Conservation (phyloP, 2,888 invertebrate genomes). For the Drosophila siamana region DNA sequence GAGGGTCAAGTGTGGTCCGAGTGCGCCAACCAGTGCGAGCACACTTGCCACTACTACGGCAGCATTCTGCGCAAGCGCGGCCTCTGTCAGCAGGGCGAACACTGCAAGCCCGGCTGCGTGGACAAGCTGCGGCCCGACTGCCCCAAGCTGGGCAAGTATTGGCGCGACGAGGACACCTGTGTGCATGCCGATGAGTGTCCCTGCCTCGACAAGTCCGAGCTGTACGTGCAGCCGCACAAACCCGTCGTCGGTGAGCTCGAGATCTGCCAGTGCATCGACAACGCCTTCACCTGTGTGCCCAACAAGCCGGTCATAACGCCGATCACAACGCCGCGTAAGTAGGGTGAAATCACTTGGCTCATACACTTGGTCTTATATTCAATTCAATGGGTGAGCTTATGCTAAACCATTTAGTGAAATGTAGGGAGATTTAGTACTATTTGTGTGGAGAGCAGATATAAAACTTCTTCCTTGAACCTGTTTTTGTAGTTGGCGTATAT, state of each 20-base stretch:
- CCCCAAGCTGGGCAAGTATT: constrained; percentile 86
- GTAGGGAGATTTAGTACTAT: too few species aligned
- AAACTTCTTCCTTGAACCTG: too few species aligned
- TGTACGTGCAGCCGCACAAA: constrained; percentile 90
- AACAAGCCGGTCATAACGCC: constrained; percentile 58
- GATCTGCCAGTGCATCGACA: constrained; percentile 92
- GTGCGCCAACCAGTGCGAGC: constrained; percentile 91
- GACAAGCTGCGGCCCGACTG: constrained; percentile 86
- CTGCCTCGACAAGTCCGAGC: constrained; percentile 89
- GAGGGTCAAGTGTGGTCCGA: constrained; percentile 87
- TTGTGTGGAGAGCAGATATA: too few species aligned
- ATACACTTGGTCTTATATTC: too few species aligned
- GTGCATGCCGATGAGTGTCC: constrained; percentile 91
- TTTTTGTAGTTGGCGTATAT: too few species aligned
- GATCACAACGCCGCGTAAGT: constrained; percentile 47
- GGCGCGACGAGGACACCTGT: constrained; percentile 91
- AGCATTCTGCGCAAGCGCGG: constrained; percentile 79
- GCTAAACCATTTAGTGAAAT: too few species aligned
- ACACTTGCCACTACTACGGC: constrained; percentile 89
- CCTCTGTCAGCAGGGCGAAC: constrained; percentile 80
- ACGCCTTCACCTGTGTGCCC: constrained; percentile 88
- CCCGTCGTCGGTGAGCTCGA: constrained; percentile 87
- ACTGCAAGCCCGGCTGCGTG: constrained; percentile 83
- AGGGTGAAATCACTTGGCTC: too few species aligned
- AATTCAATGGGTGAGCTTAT: too few species aligned